A percentile compares a stretch with the other conserved stretches of the same genome.
Evolutionary conservation across 2,113 vertebrate species (phyloP).

Genomic region (Ptychochromis oligacanthus): DNA sequence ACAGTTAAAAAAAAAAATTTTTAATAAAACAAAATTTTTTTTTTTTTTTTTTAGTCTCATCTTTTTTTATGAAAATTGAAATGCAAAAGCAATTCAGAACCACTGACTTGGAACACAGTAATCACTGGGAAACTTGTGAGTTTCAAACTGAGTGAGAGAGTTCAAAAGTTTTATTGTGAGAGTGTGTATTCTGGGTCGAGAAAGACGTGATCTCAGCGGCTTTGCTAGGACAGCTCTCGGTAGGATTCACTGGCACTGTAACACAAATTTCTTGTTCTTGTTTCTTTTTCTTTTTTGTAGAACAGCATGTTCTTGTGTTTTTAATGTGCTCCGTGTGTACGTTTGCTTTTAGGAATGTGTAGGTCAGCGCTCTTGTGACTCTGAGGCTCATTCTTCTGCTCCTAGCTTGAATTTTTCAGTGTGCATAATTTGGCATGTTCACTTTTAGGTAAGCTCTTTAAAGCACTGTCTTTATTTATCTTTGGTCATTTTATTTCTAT

Average conservation of each 20-base stretch:
- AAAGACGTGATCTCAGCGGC: slow-evolving; percentile 31
- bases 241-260: slow-evolving; percentile 47
- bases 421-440: neutral
- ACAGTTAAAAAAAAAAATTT: too few species aligned
- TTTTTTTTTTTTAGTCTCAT: neutral
- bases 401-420: slow-evolving; percentile 1
- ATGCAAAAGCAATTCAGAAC: slow-evolving; percentile 21
- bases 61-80: neutral
- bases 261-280: slow-evolving; percentile 37
- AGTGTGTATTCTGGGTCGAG: slow-evolving; percentile 34
- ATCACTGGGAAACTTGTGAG: neutral
- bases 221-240: slow-evolving; percentile 52
- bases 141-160: neutral
- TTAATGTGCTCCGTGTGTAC: neutral
- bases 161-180: neutral
- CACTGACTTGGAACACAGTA: neutral
- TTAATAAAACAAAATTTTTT: too few species aligned
- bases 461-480: too few species aligned
- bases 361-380: neutral
- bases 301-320: slow-evolving; percentile 33
- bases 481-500: neutral
- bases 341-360: neutral
- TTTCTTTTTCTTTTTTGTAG: slow-evolving; percentile 23
- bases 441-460: neutral
- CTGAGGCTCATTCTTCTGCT: neutral